phyloP scores from a whole-genome alignment of 2,113 vertebrate species.

The Cottus gobio region DNA sequence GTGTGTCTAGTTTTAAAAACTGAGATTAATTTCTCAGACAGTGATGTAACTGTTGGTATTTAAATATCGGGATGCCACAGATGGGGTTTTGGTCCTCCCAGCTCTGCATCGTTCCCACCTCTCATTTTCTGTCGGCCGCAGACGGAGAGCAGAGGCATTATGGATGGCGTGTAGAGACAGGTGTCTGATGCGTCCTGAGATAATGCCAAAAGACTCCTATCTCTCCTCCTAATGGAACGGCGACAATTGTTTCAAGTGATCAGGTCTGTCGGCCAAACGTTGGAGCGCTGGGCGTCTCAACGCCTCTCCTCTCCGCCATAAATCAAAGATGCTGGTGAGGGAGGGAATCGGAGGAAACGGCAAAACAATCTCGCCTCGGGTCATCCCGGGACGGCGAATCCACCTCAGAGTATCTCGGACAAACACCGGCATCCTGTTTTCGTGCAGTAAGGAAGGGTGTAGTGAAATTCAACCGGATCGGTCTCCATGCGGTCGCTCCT shows the following conservation, averaged over 20 bases:
- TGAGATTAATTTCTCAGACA: conserved; percentile 43
- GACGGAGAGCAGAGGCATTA: conserved; percentile 51
- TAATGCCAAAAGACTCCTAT: conserved; percentile 75
- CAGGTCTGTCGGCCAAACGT: conserved; percentile 75
- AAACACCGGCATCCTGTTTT: conserved; percentile 31
- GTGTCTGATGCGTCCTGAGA: conserved; percentile 78
- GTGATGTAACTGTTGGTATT: conserved; percentile 56
- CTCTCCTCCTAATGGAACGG: conserved; percentile 72
- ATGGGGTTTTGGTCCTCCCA: conserved; percentile 21
- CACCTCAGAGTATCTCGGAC: conserved; percentile 24
- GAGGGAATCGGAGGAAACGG: conserved; percentile 21
- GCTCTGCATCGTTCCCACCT: conserved; percentile 22
- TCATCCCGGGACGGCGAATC: conserved; percentile 46
- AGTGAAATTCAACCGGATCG: conserved; percentile 39
- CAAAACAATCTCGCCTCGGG: conserved; percentile 35
- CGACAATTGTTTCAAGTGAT: conserved; percentile 78
- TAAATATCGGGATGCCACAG: conserved; percentile 13
- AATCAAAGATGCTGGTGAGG: conserved; percentile 60
- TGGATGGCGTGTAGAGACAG: conserved; percentile 77
- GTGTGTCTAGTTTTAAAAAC: conserved; percentile 49
- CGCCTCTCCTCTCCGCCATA: conserved; percentile 59
- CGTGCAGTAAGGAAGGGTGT: conserved; percentile 24
- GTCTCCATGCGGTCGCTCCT: conserved; percentile 18
- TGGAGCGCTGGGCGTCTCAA: conserved; percentile 60
- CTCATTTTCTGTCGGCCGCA: conserved; percentile 51